phyloP scores from a whole-genome alignment of 2,113 vertebrate genomes.

The Montifringilla adamsi region DNA sequence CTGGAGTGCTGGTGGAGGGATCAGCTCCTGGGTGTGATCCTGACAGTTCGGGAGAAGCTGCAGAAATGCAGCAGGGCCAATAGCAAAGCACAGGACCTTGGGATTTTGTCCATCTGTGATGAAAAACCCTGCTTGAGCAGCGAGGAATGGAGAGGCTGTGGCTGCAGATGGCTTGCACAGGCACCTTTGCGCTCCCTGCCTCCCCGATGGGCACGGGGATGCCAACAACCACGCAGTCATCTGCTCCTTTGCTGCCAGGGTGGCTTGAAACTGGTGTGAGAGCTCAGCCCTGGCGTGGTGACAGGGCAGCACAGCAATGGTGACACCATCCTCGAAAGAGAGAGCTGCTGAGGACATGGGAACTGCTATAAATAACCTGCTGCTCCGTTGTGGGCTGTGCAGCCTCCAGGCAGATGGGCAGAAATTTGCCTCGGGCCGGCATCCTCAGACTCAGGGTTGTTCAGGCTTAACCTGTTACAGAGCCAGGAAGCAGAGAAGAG shows the following conservation, averaged over 20 bases:
- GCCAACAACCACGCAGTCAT: not conserved
- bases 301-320: not conserved
- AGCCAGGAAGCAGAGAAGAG: not conserved
- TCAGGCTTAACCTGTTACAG: not conserved
- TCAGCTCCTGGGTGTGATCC: not conserved
- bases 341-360: slow-evolving; percentile 20
- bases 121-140: not conserved
- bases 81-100: not conserved
- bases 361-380: not conserved
- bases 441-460: not conserved
- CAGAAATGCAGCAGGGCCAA: not conserved
- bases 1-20: not conserved
- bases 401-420: not conserved
- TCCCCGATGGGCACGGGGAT: not conserved
- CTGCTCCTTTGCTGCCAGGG: not conserved
- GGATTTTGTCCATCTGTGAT: not conserved
- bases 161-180: not conserved
- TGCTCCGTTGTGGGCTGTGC: accelerated
- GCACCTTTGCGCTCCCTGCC: not conserved
- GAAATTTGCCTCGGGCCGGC: not conserved
- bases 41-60: not conserved
- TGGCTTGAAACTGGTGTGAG: not conserved
- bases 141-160: not conserved
- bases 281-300: not conserved
- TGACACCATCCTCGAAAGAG: slow-evolving; percentile 8